A percentile compares a stretch with the other conserved stretches of the same genome.
phyloP scores from a whole-genome alignment of 1,140 invertebrate genomes.

The Drosophila gunungcola region DNA sequence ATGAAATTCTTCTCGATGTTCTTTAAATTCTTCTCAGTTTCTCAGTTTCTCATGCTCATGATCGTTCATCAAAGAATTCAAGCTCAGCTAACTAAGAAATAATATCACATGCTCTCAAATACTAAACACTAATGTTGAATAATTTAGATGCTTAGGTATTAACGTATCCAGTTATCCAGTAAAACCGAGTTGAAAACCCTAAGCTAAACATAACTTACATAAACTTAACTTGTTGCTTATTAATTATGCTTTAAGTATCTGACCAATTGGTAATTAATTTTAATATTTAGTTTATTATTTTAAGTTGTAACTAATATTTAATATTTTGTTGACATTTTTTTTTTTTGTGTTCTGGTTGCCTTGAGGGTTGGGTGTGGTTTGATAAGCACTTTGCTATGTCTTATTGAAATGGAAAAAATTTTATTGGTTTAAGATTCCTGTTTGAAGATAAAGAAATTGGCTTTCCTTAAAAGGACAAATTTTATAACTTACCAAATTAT shows the following conservation, averaged over 20 bases:
- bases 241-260: conserved; percentile 64
- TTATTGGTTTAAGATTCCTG: no score
- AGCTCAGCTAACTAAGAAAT: conserved; percentile 19
- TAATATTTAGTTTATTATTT: conserved; percentile 35
- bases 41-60: conserved; percentile 59
- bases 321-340: conserved; percentile 17
- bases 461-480: no score
- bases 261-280: conserved; percentile 70
- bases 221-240: conserved; percentile 62
- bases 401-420: no score
- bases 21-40: conserved; percentile 48
- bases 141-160: conserved; percentile 21
- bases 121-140: conserved; percentile 21
- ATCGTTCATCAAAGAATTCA: conserved; percentile 13
- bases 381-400: conserved; percentile 12
- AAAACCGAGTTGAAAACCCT: conserved; percentile 35
- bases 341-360: conserved; percentile 16
- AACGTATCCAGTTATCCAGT: conserved; percentile 17
- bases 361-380: conserved; percentile 30
- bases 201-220: conserved; percentile 60
- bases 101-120: not conserved
- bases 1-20: conserved; percentile 55
- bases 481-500: no score
- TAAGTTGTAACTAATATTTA: conserved; percentile 69
- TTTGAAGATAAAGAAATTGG: no score